Evolutionary conservation across 1,140 invertebrate species (phyloP).

Genomic region (Cydia fagiglandana): DNA sequence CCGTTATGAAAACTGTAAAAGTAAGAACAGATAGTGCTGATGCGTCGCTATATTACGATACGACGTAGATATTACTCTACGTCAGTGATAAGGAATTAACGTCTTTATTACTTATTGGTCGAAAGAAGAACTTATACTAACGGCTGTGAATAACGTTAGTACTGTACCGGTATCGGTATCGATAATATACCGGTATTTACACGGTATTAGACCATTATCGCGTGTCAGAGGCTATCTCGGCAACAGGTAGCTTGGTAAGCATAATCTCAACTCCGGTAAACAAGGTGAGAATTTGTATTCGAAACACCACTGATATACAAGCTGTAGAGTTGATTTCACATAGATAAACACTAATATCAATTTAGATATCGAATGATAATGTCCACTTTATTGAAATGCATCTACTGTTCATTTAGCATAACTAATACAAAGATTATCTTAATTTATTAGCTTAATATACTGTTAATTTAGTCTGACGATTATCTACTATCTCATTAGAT

Average conservation of each 20-base stretch:
- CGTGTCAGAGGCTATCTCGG: slow-evolving; percentile 24
- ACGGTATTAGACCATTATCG: slow-evolving; percentile 15
- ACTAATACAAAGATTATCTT: neutral
- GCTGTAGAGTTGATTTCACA: neutral
- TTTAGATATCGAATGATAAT: slow-evolving; percentile 4
- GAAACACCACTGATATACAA: neutral
- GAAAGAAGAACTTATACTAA: neutral
- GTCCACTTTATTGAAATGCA: neutral
- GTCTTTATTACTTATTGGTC: neutral
- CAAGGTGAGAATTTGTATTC: slow-evolving; percentile 5
- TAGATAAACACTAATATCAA: neutral
- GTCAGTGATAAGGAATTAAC: neutral
- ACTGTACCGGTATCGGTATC: neutral
- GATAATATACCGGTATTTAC: neutral
- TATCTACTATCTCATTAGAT: slow-evolving; percentile 8
- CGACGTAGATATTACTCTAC: neutral
- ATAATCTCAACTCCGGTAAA: neutral
- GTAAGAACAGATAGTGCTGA: no score
- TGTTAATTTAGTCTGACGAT: neutral
- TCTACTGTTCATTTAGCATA: slow-evolving; percentile 1
- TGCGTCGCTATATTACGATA: neutral
- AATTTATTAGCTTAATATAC: slow-evolving; percentile 7
- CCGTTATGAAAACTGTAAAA: no score
- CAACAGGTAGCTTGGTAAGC: slow-evolving; percentile 28
- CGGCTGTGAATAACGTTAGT: slow-evolving; percentile 11